Base-by-base conservation (phyloP, 2,888 invertebrate species). In the Cyrtodaria siliqua region DNA sequence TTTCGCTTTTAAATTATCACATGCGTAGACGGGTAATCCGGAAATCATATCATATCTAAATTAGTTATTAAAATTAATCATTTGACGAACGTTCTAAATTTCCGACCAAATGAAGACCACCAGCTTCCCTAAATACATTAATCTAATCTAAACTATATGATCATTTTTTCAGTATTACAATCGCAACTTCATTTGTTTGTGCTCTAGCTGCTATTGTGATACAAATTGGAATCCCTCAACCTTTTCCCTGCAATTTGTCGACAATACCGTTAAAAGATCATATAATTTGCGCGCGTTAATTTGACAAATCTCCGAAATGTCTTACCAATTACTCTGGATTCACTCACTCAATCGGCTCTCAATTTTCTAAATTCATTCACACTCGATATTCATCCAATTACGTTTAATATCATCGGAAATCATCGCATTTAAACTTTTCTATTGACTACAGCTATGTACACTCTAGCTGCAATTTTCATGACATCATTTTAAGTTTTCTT, bases 321-420 rank as follows among this genome's bases (percentile, higher is more conserved):
- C 72, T 72, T 44, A 42, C 55, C 72, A 72, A 72, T 72, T 72
- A 72, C 66, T 72, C 57, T 64, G 53, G 64, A 60, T 72, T 60
- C 49, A 49, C 55, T 66, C 24, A 50, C 27, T 50, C 64, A 40
- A 72, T 72, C 60, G 72, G 33, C 64, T 72, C 63, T 61, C 72
- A 72, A 72, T 72, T 72, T 72, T 66, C 72, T 64, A 64, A 64
- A 72, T 72, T 66, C 72, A 38, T 66, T 66, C 72, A 66, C 72
- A 64, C 64, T 72, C 72, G 29, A 33, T 66, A 72, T 72, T 72
- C 72, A 72, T 72, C 72, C 64, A 72, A 72, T 72, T 72, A 72
- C 53, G 53, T 57, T 55, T 59, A 60, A 66, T 66, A 55, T 61
- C 64, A 60, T 66, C 50, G 50, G 50, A 50, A 20, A 50, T 50